These are phyloP conservation scores for Austrofundulus limnaeus DNA, from an alignment of 2,113 vertebrate genomes.

Conservation along the genomic window DNA sequence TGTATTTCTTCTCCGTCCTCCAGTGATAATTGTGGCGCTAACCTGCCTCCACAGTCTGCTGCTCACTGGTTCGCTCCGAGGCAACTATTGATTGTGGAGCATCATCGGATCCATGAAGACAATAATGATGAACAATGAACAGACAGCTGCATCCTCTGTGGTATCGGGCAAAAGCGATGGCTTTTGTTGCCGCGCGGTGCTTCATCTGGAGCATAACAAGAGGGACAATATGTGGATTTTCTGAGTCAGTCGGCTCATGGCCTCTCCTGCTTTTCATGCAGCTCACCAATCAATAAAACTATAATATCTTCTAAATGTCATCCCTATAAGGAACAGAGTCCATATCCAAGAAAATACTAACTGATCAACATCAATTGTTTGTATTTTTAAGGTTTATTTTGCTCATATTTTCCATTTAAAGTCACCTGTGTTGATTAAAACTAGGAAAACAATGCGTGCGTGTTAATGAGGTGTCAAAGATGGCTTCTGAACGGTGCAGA, in stretches of 20 bases:
- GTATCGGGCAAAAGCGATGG: slow-evolving; percentile 55
- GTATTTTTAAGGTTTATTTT: not conserved
- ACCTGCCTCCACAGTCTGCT: slow-evolving; percentile 57
- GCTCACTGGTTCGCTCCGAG: slow-evolving; percentile 62
- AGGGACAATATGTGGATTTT: slow-evolving; percentile 51
- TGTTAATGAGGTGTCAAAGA: slow-evolving; percentile 18
- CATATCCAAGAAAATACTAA: not conserved
- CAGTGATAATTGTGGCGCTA: slow-evolving; percentile 60
- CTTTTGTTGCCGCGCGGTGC: slow-evolving; percentile 55
- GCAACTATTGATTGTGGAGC: slow-evolving; percentile 71
- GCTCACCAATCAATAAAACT: not conserved
- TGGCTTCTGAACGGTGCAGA: slow-evolving; percentile 12
- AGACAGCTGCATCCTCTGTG: slow-evolving; percentile 68
- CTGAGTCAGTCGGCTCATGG: slow-evolving; percentile 41
- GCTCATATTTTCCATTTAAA: not conserved
- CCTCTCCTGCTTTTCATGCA: slow-evolving; percentile 22
- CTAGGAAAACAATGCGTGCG: not conserved
- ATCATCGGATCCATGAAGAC: slow-evolving; percentile 73
- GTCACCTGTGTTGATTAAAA: not conserved
- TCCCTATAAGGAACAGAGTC: not conserved
- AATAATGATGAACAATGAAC: slow-evolving; percentile 76
- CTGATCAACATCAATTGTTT: not conserved
- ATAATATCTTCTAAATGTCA: slow-evolving; percentile 5
- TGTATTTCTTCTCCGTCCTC: slow-evolving; percentile 54
- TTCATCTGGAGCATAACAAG: slow-evolving; percentile 58